Conservation (phyloP, 1,140 invertebrate species). For the Sycophila sp. region DNA sequence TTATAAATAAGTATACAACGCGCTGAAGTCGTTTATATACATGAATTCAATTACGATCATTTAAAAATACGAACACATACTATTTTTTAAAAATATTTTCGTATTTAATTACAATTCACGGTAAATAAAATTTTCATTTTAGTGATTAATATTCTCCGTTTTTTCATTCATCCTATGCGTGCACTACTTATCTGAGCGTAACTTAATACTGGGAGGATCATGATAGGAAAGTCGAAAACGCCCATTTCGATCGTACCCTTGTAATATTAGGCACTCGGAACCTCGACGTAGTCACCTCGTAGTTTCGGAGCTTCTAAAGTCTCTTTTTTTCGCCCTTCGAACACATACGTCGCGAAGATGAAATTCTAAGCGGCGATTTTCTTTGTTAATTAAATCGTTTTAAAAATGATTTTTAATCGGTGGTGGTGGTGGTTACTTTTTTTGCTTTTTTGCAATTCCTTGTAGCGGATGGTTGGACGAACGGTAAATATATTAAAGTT, state of each 20-base stretch:
- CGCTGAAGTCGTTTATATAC: too few species aligned
- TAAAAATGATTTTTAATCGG: background rate
- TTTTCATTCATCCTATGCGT: too few species aligned
- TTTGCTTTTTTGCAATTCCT: background rate
- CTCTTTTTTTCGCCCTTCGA: background rate
- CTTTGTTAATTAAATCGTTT: background rate
- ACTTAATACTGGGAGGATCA: constrained; percentile 46
- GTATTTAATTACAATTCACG: too few species aligned
- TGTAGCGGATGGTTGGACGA: constrained; percentile 16
- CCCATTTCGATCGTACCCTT: constrained; percentile 33
- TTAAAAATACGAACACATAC: too few species aligned
- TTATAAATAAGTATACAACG: too few species aligned
- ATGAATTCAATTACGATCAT: too few species aligned
- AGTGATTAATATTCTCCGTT: too few species aligned
- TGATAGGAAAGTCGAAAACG: constrained; percentile 38
- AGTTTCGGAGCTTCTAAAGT: background rate
- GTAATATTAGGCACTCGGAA: background rate
- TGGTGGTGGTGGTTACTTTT: background rate
- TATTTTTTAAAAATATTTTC: too few species aligned
- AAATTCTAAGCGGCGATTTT: background rate
- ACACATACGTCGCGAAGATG: background rate
- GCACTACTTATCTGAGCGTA: constrained; percentile 35
- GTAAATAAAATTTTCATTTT: too few species aligned
- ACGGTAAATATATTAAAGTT: constrained; percentile 11
- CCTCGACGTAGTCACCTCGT: background rate